Conservation (phyloP, 2,113 vertebrate species). For the Cardinalis cardinalis region DNA sequence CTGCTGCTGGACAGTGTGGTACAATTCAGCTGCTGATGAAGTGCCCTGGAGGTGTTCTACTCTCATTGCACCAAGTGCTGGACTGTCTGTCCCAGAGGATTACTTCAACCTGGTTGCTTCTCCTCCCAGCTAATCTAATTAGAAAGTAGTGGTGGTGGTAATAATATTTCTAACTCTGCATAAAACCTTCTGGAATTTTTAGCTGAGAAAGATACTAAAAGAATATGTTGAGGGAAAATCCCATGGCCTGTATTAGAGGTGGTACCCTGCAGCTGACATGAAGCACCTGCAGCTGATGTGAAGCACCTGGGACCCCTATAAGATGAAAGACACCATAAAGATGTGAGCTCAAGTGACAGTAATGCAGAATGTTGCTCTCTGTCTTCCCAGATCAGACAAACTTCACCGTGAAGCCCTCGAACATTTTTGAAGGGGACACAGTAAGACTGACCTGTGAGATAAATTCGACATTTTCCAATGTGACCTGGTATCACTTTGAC, state of each 20-base stretch:
- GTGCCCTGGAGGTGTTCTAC: neutral
- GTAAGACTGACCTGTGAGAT: constrained; percentile 59
- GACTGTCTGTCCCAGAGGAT: neutral
- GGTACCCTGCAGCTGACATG: neutral
- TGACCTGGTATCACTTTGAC: constrained; percentile 33
- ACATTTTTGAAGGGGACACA: constrained; percentile 67
- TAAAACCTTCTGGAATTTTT: neutral
- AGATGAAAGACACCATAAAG: neutral
- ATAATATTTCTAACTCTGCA: neutral
- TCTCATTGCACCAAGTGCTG: neutral
- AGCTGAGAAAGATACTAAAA: neutral
- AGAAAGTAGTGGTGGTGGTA: neutral
- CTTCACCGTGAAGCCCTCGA: constrained; percentile 29
- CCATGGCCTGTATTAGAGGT: neutral
- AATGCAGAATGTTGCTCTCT: neutral
- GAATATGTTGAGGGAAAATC: neutral
- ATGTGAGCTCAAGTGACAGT: neutral
- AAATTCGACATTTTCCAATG: neutral
- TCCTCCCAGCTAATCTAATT: neutral
- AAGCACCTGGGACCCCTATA: neutral
- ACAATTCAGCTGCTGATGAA: neutral
- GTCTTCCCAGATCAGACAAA: constrained; percentile 60
- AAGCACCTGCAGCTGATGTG: neutral
- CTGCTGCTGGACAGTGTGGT: neutral
- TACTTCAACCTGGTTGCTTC: neutral